A percentile compares a stretch with the other conserved stretches of the same genome.
phyloP scores from a whole-genome alignment of 2,888 invertebrate species.

The Phasia obesa region DNA sequence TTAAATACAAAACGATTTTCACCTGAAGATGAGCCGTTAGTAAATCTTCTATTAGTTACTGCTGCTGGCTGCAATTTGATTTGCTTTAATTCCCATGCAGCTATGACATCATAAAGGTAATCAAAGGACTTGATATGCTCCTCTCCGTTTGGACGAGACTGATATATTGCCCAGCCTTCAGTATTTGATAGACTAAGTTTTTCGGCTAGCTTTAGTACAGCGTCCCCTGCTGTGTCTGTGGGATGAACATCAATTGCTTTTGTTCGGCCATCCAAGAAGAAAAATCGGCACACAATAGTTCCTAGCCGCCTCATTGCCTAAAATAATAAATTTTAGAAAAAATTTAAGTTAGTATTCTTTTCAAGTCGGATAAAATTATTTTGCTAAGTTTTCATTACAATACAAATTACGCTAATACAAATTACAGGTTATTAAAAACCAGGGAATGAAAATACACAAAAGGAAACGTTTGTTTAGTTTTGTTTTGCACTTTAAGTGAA shows the following conservation, averaged over 20 bases:
- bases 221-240: constrained; percentile 95
- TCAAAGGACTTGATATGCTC: constrained; percentile 95
- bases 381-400: too few relatives aligned
- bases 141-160: constrained; percentile 92
- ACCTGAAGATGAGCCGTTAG: constrained; percentile 90
- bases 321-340: constrained; percentile 25
- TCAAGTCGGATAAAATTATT: too few relatives aligned
- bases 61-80: constrained; percentile 84
- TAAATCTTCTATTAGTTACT: constrained; percentile 84
- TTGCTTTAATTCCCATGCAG: constrained; percentile 94
- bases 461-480: too few relatives aligned
- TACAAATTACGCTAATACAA: too few relatives aligned
- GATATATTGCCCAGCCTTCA: constrained; percentile 97
- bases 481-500: too few relatives aligned
- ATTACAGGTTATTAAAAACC: too few relatives aligned
- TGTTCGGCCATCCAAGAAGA: constrained; percentile 96
- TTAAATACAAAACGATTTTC: constrained; percentile 97
- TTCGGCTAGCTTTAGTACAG: constrained; percentile 93
- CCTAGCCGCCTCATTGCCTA: constrained; percentile 95
- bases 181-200: constrained; percentile 91
- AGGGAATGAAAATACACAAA: too few relatives aligned
- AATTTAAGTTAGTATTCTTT: background rate
- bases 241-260: constrained; percentile 98
- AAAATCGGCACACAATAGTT: constrained; percentile 96
- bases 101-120: constrained; percentile 96